Conservation (phyloP, 1,140 invertebrate species). For the Anastatus disparis region DNA sequence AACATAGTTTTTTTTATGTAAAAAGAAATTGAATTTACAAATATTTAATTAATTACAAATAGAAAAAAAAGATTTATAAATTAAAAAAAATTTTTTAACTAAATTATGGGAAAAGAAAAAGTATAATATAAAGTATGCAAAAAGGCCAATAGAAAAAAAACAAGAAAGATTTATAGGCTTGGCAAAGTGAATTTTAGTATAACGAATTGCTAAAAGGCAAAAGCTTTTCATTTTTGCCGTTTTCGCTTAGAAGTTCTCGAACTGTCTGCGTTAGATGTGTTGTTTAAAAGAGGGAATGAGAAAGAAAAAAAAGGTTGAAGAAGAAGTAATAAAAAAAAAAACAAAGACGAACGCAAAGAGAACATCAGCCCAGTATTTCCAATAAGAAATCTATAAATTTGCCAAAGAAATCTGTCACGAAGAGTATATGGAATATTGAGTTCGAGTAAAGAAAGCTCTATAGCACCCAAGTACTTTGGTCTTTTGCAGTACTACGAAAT, state of each 20-base stretch:
- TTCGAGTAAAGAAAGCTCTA: neutral
- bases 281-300: constrained; percentile 3
- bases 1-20: too few relatives aligned
- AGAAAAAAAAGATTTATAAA: too few relatives aligned
- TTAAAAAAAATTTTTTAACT: too few relatives aligned
- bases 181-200: neutral
- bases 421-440: constrained; percentile 35
- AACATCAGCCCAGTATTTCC: neutral
- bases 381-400: constrained; percentile 57
- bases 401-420: constrained; percentile 53
- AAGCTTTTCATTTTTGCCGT: constrained; percentile 4
- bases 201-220: constrained; percentile 2
- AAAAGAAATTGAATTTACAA: too few relatives aligned
- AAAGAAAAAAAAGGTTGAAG: neutral
- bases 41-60: too few relatives aligned
- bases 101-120: neutral
- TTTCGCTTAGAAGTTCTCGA: neutral
- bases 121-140: too few relatives aligned
- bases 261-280: constrained; percentile 1
- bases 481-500: neutral
- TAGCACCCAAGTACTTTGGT: constrained; percentile 15
- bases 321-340: neutral
- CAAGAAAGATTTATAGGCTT: too few relatives aligned
- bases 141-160: too few relatives aligned
- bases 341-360: neutral